A percentile compares a stretch with the other conserved stretches of the same genome.
These are phyloP conservation scores for Propithecus coquereli DNA, from an alignment of 2,113 vertebrate species.

Conservation along the genomic window DNA sequence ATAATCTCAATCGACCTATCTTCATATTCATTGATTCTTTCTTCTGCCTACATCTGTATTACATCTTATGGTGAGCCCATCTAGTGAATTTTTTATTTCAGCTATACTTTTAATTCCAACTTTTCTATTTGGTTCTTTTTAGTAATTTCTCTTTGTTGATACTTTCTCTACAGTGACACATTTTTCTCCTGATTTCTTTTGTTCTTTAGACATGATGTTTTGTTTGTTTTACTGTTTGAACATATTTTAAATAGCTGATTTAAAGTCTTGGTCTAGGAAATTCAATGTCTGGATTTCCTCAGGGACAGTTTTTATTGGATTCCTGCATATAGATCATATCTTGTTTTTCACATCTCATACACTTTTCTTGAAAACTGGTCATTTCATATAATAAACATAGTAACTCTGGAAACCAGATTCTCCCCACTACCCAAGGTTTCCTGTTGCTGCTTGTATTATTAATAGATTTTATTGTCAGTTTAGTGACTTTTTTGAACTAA, in stretches of 20 bases:
- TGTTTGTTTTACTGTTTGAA: background rate
- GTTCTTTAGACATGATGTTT: background rate
- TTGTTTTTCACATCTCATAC: background rate
- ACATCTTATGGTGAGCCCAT: background rate
- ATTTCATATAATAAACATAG: background rate
- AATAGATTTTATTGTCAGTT: background rate
- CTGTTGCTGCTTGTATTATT: background rate
- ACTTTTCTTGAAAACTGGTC: background rate
- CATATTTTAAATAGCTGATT: background rate
- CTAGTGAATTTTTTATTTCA: background rate
- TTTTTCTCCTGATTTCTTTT: background rate
- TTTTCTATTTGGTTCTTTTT: background rate
- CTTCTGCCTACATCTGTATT: background rate
- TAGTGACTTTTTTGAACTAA: background rate
- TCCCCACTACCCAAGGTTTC: background rate
- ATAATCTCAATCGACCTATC: background rate
- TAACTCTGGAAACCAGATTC: background rate
- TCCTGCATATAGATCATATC: background rate
- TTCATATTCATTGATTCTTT: background rate
- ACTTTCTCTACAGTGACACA: background rate
- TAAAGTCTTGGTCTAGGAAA: background rate
- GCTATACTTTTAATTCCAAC: background rate
- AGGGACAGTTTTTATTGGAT: background rate
- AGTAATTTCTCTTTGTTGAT: background rate
- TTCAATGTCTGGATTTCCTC: background rate